These are phyloP conservation scores for Steinernema feltiae DNA, from an alignment of 1,140 invertebrate genomes.

Conservation along the genomic window DNA sequence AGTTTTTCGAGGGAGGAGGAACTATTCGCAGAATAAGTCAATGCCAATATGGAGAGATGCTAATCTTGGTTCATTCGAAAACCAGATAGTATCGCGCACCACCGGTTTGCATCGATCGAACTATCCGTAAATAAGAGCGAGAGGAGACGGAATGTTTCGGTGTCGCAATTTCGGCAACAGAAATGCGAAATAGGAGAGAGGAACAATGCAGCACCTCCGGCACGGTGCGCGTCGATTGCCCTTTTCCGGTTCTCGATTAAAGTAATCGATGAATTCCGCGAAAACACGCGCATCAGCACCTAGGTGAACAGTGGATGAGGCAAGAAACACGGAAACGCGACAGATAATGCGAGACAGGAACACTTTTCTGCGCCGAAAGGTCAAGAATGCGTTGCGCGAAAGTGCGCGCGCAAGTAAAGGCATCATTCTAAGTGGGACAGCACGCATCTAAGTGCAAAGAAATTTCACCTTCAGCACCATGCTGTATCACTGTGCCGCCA, in stretches of 20 bases:
- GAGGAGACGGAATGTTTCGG: neutral
- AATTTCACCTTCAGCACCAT: neutral
- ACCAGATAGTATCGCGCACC: constrained; percentile 7
- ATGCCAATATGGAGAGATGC: constrained; percentile 5
- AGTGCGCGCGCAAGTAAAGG: neutral
- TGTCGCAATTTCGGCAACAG: neutral
- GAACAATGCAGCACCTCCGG: neutral
- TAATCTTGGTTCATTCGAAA: constrained; percentile 11
- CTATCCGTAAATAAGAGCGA: neutral
- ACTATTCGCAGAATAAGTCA: neutral
- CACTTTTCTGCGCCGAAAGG: neutral
- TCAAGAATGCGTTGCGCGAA: constrained; percentile 4
- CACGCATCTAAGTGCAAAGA: neutral
- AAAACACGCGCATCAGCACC: neutral
- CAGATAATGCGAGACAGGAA: neutral
- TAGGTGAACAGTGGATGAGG: neutral
- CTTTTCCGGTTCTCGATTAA: neutral
- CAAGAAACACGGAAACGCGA: neutral
- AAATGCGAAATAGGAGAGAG: neutral
- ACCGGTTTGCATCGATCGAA: constrained; percentile 5
- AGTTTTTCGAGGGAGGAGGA: neutral
- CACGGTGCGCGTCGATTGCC: neutral
- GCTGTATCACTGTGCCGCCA: neutral
- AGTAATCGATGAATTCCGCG: neutral
- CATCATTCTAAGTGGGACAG: neutral